Base-by-base conservation (phyloP, 2,888 invertebrate species). In the Eudiplozoon nipponicum region DNA sequence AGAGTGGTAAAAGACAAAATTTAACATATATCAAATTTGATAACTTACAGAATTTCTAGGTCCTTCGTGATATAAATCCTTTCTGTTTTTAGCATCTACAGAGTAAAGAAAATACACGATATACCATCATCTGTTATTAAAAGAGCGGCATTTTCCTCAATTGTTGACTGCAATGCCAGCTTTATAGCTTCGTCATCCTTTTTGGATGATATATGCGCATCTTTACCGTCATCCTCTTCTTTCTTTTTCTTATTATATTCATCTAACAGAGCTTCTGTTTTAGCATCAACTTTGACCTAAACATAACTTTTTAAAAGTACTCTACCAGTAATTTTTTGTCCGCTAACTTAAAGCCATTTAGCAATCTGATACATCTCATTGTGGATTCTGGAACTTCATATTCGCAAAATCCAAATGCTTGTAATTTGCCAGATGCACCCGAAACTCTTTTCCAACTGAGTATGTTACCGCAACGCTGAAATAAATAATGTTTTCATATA, bases 361-460 rank as follows among this genome's bases (percentile, higher is more conserved):
- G 65, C 47, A 94, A 63, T 33, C 63, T 51, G 46, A 94, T 78
- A 47, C 86, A 81, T 47, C 90, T 67, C 48, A 90, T 65, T 28
- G 86, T 90, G 17, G 84, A 75, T 61, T 84, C 81, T 15, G 90
- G 84, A 43, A 75, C 72, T 48, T 75, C 77, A 60, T 77, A 78
- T 63, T 90, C 90, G 63, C 86, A 81, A 63, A 90, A 94, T 7
- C 90, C 90, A 61, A 90, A 90, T 1, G 77, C 78, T 63, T 67
- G 67, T 23, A 65, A 52, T 49, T 65, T 66, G 33, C 67, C 67
- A 40, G 64, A 64, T 1, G 66, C 63, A 7, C 67, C 69, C 56
- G 80, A 77, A 15, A 90, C 84, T 44, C 90, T 68, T 61, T 90
- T 90, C 94, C 94, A 98, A 50, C 73, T 75, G 11, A 77, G 66